Conservation (phyloP, 2,888 invertebrate genomes). For the Epinotia demarniana region DNA sequence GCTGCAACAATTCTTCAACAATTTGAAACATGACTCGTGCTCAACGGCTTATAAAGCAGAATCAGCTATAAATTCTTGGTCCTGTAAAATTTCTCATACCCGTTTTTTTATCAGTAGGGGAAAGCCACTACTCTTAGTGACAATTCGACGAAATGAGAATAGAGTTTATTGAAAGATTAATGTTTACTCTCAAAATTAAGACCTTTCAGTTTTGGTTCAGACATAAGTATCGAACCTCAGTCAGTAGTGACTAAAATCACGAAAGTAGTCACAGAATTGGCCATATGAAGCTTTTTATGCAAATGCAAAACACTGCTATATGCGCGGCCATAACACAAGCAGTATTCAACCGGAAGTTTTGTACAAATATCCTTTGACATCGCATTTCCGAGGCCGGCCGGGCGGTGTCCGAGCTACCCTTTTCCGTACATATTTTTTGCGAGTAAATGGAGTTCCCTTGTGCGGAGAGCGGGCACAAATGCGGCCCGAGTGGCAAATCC, state of each 20-base stretch:
- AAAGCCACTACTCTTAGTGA: too few relatives aligned
- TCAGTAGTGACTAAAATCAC: not conserved
- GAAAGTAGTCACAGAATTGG: not conserved
- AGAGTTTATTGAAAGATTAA: not conserved
- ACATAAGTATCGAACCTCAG: not conserved
- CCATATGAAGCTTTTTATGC: constrained; percentile 7
- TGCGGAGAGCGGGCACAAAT: constrained; percentile 67
- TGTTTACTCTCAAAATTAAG: not conserved
- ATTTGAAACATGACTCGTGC: not conserved
- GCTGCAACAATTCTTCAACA: too few relatives aligned
- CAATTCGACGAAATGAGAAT: not conserved
- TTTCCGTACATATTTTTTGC: constrained; percentile 71
- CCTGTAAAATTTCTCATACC: not conserved
- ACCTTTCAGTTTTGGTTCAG: not conserved
- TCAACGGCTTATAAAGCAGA: not conserved
- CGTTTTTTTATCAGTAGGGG: too few relatives aligned
- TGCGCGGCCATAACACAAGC: constrained; percentile 22
- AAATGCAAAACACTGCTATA: constrained; percentile 24
- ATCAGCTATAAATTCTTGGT: too few relatives aligned
- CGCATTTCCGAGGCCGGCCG: constrained; percentile 37
- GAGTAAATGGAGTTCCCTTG: constrained; percentile 77
- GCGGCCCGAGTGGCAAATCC: constrained; percentile 71
- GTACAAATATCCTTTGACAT: constrained; percentile 40
- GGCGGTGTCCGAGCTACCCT: constrained; percentile 56
- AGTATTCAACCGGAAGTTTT: constrained; percentile 37